These are phyloP conservation scores for Panulirus ornatus DNA, from an alignment of 1,140 invertebrate species.

Conservation along the genomic window DNA sequence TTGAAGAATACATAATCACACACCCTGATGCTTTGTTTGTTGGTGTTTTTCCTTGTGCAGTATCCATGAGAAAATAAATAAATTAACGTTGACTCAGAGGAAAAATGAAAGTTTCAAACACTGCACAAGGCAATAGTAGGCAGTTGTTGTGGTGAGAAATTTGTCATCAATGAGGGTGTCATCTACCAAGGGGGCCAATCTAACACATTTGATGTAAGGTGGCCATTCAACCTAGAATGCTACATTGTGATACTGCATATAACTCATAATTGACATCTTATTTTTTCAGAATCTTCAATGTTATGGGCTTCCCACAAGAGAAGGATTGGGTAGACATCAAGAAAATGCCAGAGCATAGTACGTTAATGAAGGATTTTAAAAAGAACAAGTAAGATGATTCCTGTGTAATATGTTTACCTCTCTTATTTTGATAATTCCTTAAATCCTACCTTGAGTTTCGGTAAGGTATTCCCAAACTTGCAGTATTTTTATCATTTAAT, in stretches of 20 bases:
- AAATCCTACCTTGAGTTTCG: not conserved
- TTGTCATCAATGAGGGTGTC: no score
- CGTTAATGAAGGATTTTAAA: constrained; percentile 98
- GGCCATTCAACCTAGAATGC: not conserved
- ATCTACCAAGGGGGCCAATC: no score
- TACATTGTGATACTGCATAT: not conserved
- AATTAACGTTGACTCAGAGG: no score
- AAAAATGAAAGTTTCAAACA: no score
- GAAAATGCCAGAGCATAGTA: constrained; percentile 99
- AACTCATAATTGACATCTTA: not conserved
- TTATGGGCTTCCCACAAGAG: constrained; percentile 99
- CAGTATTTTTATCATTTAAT: not conserved
- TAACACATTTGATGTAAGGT: not conserved
- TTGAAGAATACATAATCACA: no score
- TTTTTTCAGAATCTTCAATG: constrained; percentile 94
- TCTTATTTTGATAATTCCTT: constrained; percentile 67
- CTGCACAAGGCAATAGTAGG: no score
- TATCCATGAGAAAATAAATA: no score
- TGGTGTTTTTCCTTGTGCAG: no score
- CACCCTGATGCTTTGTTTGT: no score
- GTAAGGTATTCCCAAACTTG: not conserved
- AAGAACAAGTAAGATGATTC: constrained; percentile 88
- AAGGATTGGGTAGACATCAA: constrained; percentile 99
- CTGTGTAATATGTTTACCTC: constrained; percentile 32
- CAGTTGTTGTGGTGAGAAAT: no score